These are phyloP conservation scores for Phalera bucephala DNA, from an alignment of 2,888 invertebrate genomes.

Conservation along the genomic window DNA sequence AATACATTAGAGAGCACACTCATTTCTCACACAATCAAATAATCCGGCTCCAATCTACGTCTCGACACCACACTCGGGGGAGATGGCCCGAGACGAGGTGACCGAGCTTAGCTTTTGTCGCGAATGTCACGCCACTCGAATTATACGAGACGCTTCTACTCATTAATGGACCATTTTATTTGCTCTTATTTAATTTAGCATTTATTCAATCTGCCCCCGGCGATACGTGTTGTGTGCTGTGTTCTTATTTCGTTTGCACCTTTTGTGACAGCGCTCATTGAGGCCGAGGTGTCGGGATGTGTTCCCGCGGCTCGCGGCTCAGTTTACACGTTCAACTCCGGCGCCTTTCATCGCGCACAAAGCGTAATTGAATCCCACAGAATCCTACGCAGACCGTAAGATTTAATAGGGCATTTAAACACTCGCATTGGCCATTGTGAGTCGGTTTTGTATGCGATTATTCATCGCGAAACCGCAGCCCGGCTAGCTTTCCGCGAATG, in stretches of 20 bases:
- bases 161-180: conserved; percentile 77
- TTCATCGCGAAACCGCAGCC: conserved; percentile 71
- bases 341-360: conserved; percentile 80
- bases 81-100: conserved; percentile 28
- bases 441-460: conserved; percentile 78
- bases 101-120: conserved; percentile 55
- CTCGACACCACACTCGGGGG: conserved; percentile 40
- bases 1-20: conserved; percentile 36
- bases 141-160: conserved; percentile 70
- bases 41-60: conserved; percentile 46
- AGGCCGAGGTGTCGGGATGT: conserved; percentile 81
- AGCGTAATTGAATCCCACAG: conserved; percentile 83
- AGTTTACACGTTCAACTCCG: conserved; percentile 75
- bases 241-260: conserved; percentile 74
- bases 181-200: conserved; percentile 82
- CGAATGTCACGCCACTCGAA: conserved; percentile 64
- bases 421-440: conserved; percentile 81
- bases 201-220: conserved; percentile 80
- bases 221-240: conserved; percentile 66
- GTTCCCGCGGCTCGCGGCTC: conserved; percentile 70
- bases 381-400: conserved; percentile 80
- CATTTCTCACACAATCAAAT: conserved; percentile 58
- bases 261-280: conserved; percentile 81
- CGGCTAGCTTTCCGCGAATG: conserved; percentile 70
- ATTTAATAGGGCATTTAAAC: conserved; percentile 83